Evolutionary conservation across 2,888 invertebrate genomes (phyloP), one percentile per base, ranked within the genome.

Genomic region (Rotaria magnacalcarata): DNA sequence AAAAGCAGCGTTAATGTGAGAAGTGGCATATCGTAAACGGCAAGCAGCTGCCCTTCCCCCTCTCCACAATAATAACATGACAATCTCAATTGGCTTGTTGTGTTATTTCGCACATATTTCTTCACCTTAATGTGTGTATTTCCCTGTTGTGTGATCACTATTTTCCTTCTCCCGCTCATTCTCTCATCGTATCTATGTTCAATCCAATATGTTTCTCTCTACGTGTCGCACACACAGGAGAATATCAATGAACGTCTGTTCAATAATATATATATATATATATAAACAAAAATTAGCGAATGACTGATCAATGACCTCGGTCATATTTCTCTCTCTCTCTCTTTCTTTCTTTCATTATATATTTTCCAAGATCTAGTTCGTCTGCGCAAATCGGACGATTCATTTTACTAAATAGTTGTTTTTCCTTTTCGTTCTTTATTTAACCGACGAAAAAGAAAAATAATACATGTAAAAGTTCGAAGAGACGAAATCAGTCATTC

Each of bases 241-340:
- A 19, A 67, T 67, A 67, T 67, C 67, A 67, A 67, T 67, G 67
- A 67, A 67, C 27, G 67, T 67, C 67, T 67, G 67, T 67, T 67
- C 67, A 67, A 67, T 67, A 52, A 52, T 47, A 47, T 11, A 47
- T 34, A 47, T 10, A 47, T 47, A 52, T 14, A 52, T 14, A 52
- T 3, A 54, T 21, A 6, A 21, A 54, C 19, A 67, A 34, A 41
- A 67, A 67, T 34, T 41, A 67, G 34, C 34, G 67, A 16, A 67
- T 67, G 67, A 67, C 67, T 67, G 67, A 67, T 67, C 67, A 67
- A 34, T 67, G 67, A 67, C 67, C 67, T 41, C 67, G 67, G 67
- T 34, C 67, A 67, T 34, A 19, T 34, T 19, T 34, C 67, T 34
- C 16, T 16, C 67, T 34, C 16, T 60, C 27, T 27, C 60, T 60